These are phyloP conservation scores for Hofmannophila pseudospretella DNA, from an alignment of 2,888 invertebrate genomes.

Conservation along the genomic window DNA sequence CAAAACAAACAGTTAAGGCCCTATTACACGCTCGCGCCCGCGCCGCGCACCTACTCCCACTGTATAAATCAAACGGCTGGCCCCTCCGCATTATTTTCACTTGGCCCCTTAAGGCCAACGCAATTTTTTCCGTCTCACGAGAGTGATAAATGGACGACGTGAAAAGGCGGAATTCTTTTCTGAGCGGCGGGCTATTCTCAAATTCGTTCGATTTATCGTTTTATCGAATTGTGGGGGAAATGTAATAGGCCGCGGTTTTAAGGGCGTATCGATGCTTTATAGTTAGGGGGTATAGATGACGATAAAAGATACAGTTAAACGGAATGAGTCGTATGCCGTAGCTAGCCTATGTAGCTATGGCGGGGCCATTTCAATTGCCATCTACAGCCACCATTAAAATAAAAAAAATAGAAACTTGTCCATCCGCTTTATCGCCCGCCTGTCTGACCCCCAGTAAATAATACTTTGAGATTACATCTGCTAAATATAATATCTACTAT, in stretches of 20 bases:
- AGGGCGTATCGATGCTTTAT: no score
- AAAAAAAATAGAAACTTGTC: no score
- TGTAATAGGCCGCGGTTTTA: neutral
- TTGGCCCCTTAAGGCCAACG: constrained; percentile 42
- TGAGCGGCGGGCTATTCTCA: constrained; percentile 30
- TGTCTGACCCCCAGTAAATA: no score
- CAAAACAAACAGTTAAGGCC: constrained; percentile 8
- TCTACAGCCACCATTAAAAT: no score
- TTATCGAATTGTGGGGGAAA: neutral
- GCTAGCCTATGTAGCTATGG: no score
- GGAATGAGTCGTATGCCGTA: no score
- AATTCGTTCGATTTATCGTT: constrained; percentile 1
- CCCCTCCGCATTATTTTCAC: constrained; percentile 46
- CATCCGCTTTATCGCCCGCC: no score
- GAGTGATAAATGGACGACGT: constrained; percentile 54
- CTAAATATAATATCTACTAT: no score
- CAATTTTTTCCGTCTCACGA: constrained; percentile 50
- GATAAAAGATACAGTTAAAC: no score
- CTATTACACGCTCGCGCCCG: constrained; percentile 2
- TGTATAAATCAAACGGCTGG: constrained; percentile 10
- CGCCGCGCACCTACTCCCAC: constrained; percentile 5
- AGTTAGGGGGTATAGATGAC: no score
- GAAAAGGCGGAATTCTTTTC: constrained; percentile 47
- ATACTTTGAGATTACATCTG: no score
- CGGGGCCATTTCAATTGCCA: no score